Evolutionary conservation across 2,888 invertebrate genomes (phyloP), one percentile per base, ranked within the genome.

Genomic region (Coelopa pilipes): DNA sequence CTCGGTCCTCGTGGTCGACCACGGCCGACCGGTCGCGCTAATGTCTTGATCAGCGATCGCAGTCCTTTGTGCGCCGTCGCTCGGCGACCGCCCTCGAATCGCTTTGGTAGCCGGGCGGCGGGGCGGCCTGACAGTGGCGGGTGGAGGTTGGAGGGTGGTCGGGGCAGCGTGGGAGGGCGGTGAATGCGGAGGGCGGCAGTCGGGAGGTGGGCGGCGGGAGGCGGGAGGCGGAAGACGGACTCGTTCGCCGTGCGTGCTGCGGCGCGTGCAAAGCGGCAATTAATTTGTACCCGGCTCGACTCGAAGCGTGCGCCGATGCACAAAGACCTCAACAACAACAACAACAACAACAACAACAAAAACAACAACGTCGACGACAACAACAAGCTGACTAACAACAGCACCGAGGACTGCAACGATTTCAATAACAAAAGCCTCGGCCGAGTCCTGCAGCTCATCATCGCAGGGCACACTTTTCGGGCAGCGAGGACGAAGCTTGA

Each of bases 181-280:
- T 10, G 34, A 59, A 59, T 15, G 60, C 24, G 1, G 12, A 12
- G 21, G 60, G 21, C 34, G 60, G n/a, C n/a, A n/a, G n/a, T n/a
- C n/a, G n/a, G 34, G 11, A 10, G 60, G 21, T 4, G 13, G 59
- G n/a, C 24, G 21, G 49, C 49, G 21, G 24, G 24, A 59, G 24
- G 60, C 24, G 1, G 12, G 13, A 24, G 60, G 21, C 34, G 60
- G n/a, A 9, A 17, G 55, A 19, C 17, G 17, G 21, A 21, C 21
- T 66, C 66, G 50, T 15, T 45, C 53, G 9, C 17, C 45, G 69
- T 45, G 69, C 17, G 21, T 46, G 7, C 19, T 57, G 57, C 59
- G 79, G 79, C 85, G 85, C 85, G 86, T 85, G 85, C 85, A 86
- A 84, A 82, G 82, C 81, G 79, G 86, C 85, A 85, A 85, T 85